Conservation (phyloP, 1,140 invertebrate species). For the Lepidotrigona ventralis region DNA sequence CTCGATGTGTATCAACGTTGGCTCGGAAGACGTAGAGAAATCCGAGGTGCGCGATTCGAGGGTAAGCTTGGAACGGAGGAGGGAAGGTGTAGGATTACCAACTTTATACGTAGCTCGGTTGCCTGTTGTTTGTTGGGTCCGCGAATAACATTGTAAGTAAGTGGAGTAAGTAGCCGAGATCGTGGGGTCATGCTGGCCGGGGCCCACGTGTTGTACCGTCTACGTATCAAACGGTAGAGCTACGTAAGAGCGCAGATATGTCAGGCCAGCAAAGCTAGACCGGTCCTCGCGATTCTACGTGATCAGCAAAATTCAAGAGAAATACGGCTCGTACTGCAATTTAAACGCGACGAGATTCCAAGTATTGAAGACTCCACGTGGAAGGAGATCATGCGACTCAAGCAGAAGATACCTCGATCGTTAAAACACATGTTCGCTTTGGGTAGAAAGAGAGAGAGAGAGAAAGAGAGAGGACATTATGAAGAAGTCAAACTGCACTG, state of each 20-base stretch:
- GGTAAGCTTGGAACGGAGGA: constrained; percentile 3
- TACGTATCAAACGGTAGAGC: constrained; percentile 42
- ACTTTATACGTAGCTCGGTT: constrained; percentile 34
- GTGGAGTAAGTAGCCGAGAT: constrained; percentile 37
- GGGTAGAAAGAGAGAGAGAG: too few species aligned
- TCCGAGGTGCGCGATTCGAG: constrained; percentile 48
- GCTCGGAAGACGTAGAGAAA: constrained; percentile 55
- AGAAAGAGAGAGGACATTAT: background rate
- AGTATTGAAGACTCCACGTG: constrained; percentile 44
- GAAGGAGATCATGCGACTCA: constrained; percentile 32
- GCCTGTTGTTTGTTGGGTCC: constrained; percentile 56
- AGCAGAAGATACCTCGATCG: background rate
- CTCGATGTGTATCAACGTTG: constrained; percentile 42
- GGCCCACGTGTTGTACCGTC: constrained; percentile 54
- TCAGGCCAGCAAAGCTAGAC: constrained; percentile 7
- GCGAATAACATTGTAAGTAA: constrained; percentile 65
- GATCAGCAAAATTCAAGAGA: constrained; percentile 61
- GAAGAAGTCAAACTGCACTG: background rate
- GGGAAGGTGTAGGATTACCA: constrained; percentile 55
- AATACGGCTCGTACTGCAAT: constrained; percentile 47
- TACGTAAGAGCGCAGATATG: constrained; percentile 32
- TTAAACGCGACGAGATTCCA: constrained; percentile 51
- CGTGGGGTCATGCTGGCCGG: background rate
- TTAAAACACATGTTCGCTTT: background rate
- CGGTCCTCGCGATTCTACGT: constrained; percentile 30